Conservation (phyloP, 2,797 vertebrate species). For the Xenentodon cancila region DNA sequence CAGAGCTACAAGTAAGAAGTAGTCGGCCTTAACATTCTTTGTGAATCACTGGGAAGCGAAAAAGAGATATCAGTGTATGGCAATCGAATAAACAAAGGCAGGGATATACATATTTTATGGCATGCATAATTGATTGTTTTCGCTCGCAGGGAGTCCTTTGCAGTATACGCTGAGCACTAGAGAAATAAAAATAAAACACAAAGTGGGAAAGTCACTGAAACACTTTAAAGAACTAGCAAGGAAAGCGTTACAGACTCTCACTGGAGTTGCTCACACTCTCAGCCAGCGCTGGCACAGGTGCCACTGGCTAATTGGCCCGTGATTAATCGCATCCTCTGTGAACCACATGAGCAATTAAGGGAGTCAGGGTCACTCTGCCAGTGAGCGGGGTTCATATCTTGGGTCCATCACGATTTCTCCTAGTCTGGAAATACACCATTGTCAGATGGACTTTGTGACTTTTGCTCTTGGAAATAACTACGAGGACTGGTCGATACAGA, state of each 20-base stretch:
- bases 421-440: constrained; percentile 3
- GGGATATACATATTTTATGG: constrained; percentile 81
- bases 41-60: constrained; percentile 60
- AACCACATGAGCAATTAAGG: constrained; percentile 67
- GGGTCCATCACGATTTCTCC: constrained; percentile 41
- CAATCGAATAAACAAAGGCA: constrained; percentile 79
- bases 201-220: constrained; percentile 78
- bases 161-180: constrained; percentile 72
- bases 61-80: constrained; percentile 70
- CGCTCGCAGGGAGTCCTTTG: constrained; percentile 78
- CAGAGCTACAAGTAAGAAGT: constrained; percentile 13
- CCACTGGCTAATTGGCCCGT: constrained; percentile 70
- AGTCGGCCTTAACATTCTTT: constrained; percentile 51
- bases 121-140: constrained; percentile 80
- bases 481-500: neutral
- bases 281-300: constrained; percentile 57
- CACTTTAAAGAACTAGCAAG: constrained; percentile 63
- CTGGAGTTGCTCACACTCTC: constrained; percentile 49
- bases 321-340: constrained; percentile 73
- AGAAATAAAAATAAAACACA: constrained; percentile 81
- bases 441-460: constrained; percentile 15
- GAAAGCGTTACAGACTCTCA: constrained; percentile 50
- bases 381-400: constrained; percentile 39
- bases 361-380: constrained; percentile 39
- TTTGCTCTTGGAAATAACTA: neutral